Evolutionary conservation across 2,113 vertebrate species (phyloP).

Genomic region (Menura novaehollandiae): DNA sequence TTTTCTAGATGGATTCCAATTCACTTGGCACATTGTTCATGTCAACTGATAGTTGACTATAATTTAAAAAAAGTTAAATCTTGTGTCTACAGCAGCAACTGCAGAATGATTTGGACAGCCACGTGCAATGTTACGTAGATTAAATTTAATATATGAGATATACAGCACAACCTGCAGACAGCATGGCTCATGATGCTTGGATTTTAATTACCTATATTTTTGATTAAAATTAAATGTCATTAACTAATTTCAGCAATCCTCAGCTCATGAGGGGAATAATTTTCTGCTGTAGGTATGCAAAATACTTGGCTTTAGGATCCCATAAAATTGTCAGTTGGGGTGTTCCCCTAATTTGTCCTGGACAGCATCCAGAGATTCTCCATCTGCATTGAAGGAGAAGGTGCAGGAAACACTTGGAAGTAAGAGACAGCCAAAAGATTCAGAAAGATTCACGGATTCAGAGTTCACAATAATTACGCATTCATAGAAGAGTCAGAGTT

Average conservation of each 20-base stretch:
- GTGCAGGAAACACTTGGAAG: not conserved
- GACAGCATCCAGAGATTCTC: not conserved
- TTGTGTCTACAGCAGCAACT: not conserved
- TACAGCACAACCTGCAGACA: not conserved
- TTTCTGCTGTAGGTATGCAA: not conserved
- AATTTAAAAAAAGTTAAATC: not conserved
- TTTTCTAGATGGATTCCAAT: not conserved
- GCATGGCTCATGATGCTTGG: not conserved
- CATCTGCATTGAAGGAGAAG: not conserved
- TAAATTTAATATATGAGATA: not conserved
- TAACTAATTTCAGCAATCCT: not conserved
- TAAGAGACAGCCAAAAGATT: constrained; percentile 32
- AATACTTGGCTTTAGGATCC: not conserved
- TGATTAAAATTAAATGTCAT: not conserved
- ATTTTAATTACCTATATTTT: not conserved
- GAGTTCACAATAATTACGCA: not conserved
- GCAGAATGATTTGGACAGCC: not conserved
- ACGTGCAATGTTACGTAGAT: not conserved
- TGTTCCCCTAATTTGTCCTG: not conserved
- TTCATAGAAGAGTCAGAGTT: constrained; percentile 32
- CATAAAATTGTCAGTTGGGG: not conserved
- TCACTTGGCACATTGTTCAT: not conserved
- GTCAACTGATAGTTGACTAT: not conserved
- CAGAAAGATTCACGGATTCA: not conserved
- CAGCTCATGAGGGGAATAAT: not conserved